Conservation (phyloP, 1,140 invertebrate genomes). For the Mya arenaria region DNA sequence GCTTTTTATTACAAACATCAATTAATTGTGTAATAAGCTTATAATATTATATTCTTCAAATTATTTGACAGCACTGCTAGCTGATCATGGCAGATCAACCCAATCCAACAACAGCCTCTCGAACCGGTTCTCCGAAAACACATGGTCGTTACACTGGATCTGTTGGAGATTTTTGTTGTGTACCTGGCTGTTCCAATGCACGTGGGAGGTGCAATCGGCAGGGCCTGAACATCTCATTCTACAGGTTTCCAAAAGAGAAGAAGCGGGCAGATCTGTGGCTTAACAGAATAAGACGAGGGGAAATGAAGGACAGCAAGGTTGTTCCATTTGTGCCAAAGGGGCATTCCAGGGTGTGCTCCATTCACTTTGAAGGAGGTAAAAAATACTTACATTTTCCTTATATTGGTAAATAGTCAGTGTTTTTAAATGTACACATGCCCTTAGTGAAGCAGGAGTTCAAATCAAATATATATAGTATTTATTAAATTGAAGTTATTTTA, state of each 20-base stretch:
- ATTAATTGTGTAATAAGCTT: too few relatives aligned
- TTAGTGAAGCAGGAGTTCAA: too few relatives aligned
- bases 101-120: too few relatives aligned
- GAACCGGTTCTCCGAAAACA: background rate
- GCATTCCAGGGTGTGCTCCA: background rate
- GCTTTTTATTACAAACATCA: too few relatives aligned
- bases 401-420: too few relatives aligned
- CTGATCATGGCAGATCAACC: too few relatives aligned
- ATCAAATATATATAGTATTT: too few relatives aligned
- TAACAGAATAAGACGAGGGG: background rate
- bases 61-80: too few relatives aligned
- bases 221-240: background rate
- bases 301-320: background rate
- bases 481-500: too few relatives aligned
- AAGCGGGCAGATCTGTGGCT: conserved; percentile 10
- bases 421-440: too few relatives aligned
- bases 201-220: background rate
- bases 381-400: too few relatives aligned
- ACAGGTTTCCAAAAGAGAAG: background rate
- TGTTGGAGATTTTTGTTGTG: conserved; percentile 20
- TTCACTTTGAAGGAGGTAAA: conserved; percentile 8
- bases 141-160: background rate
- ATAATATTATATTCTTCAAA: too few relatives aligned
- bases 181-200: conserved; percentile 11
- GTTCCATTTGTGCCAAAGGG: background rate